A percentile compares a stretch with the other conserved stretches of the same genome.
These are phyloP conservation scores for Mythimna ferrago DNA, from an alignment of 2,888 invertebrate genomes.

Conservation along the genomic window DNA sequence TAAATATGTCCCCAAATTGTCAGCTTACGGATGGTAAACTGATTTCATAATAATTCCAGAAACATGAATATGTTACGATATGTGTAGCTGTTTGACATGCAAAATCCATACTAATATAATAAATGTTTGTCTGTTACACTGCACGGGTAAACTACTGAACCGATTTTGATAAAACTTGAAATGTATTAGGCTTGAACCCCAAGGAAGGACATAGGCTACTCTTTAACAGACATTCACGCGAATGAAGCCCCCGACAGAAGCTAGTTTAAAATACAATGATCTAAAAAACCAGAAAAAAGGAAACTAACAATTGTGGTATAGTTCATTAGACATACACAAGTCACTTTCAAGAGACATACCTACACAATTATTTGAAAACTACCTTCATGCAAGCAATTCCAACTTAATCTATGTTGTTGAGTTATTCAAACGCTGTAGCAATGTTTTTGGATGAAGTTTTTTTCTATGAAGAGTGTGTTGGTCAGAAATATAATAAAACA, in stretches of 20 bases:
- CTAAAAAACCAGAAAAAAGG: conserved; percentile 13
- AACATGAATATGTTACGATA: conserved; percentile 25
- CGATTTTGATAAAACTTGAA: too few species aligned
- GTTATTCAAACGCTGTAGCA: neutral
- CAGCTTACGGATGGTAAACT: conserved; percentile 16
- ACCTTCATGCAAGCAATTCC: conserved; percentile 11
- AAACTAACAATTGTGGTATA: neutral
- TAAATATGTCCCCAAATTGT: conserved; percentile 14
- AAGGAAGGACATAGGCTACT: too few species aligned
- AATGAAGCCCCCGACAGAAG: too few species aligned
- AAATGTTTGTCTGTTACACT: too few species aligned
- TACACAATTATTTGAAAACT: conserved; percentile 7
- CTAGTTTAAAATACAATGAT: conserved; percentile 9
- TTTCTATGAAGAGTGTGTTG: neutral
- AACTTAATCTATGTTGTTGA: neutral
- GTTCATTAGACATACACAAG: conserved; percentile 5
- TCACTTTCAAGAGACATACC: conserved; percentile 15
- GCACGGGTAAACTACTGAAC: too few species aligned
- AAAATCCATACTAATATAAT: neutral
- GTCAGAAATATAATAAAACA: neutral
- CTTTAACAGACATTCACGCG: too few species aligned
- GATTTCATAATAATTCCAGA: neutral
- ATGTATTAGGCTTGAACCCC: too few species aligned
- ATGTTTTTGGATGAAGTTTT: neutral
- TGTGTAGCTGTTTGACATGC: conserved; percentile 46